Evolutionary conservation across 2,888 invertebrate genomes (phyloP).

Genomic region (Tetrapedia diversipes): DNA sequence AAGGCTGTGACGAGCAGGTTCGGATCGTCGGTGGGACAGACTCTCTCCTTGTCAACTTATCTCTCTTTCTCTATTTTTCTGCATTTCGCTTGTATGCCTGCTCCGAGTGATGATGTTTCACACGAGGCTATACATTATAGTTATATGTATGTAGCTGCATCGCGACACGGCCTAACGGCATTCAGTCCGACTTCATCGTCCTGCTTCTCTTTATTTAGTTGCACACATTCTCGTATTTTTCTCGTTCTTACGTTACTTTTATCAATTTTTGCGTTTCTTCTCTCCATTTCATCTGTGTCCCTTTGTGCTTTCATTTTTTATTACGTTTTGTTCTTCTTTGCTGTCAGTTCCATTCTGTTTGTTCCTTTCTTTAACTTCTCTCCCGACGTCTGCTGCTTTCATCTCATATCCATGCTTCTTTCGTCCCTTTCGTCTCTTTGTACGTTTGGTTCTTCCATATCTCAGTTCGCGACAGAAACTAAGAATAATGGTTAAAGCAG

Average conservation of each 20-base stretch:
- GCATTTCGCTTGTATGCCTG: conserved; percentile 33
- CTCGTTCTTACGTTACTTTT: conserved; percentile 40
- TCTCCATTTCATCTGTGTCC: conserved; percentile 7
- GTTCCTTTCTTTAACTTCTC: not conserved
- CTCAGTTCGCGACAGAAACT: conserved; percentile 24
- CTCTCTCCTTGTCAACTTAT: conserved; percentile 49
- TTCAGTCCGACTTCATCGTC: conserved; percentile 72
- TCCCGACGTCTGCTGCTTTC: not conserved
- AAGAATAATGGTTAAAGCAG: conserved; percentile 18
- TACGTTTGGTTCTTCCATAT: conserved; percentile 4
- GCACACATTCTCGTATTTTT: conserved; percentile 65
- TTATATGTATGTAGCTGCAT: conserved; percentile 45
- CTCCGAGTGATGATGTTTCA: conserved; percentile 50
- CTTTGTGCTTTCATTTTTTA: conserved; percentile 9
- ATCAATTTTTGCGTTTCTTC: conserved; percentile 33
- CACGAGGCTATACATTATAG: conserved; percentile 41
- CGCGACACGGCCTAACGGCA: conserved; percentile 75
- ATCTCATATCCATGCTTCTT: not conserved
- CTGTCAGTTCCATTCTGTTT: not conserved
- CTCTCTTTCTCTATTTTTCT: conserved; percentile 41
- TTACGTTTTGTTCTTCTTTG: conserved; percentile 16
- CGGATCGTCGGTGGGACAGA: conserved; percentile 45
- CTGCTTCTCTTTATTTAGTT: conserved; percentile 56
- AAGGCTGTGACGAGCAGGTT: conserved; percentile 58
- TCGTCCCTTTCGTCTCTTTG: conserved; percentile 3